Evolutionary conservation across 2,113 vertebrate species (phyloP).

Genomic region (Dicerorhinus sumatrensis): DNA sequence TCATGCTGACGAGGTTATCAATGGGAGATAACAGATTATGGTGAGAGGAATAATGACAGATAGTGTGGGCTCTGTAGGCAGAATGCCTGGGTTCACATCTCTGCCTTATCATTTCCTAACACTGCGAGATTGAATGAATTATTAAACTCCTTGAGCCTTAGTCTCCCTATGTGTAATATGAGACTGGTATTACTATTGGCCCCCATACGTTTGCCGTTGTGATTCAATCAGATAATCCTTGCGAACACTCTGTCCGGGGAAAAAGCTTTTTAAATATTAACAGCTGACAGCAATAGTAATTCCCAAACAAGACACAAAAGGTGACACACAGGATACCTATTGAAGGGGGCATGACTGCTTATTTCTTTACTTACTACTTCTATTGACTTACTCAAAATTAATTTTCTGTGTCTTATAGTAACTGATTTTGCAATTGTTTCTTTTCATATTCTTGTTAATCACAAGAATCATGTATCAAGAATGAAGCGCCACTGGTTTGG

Average conservation of each 20-base stretch:
- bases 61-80: not conserved
- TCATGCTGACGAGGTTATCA: not conserved
- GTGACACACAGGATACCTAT: not conserved
- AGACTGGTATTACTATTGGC: not conserved
- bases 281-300: not conserved
- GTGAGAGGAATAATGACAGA: not conserved
- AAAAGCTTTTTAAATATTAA: conserved; percentile 32
- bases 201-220: not conserved
- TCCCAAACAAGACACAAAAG: not conserved
- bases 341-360: not conserved
- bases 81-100: not conserved
- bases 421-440: not conserved
- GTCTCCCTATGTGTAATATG: not conserved
- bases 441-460: not conserved
- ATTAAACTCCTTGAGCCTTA: not conserved
- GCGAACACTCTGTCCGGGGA: not conserved
- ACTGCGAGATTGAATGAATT: not conserved
- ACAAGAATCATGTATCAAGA: conserved; percentile 1
- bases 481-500: not conserved
- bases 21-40: not conserved
- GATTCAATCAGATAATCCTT: not conserved
- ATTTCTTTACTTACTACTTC: conserved; percentile 16
- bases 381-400: not conserved
- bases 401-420: not conserved
- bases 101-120: not conserved